Conservation (phyloP, 2,113 vertebrate species). For the Chamaetylas fuelleborni region DNA sequence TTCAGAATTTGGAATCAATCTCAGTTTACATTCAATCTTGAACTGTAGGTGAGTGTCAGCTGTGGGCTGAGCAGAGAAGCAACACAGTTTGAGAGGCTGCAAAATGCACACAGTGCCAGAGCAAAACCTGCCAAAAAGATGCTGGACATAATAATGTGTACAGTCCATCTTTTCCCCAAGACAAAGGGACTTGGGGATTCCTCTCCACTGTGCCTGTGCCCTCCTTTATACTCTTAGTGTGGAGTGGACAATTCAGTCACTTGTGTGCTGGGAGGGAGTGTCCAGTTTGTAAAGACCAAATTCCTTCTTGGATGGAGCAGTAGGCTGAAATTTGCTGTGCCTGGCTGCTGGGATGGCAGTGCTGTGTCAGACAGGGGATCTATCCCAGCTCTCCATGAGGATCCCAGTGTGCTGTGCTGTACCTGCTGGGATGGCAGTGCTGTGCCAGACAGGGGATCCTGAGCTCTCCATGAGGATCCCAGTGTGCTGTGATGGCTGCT, state of each 20-base stretch:
- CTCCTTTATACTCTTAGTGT: background rate
- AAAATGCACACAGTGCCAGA: background rate
- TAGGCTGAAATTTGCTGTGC: background rate
- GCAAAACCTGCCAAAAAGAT: background rate
- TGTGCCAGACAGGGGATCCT: too few relatives aligned
- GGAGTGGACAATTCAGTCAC: background rate
- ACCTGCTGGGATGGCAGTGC: too few relatives aligned
- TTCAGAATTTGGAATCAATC: background rate
- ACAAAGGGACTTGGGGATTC: background rate
- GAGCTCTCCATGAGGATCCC: too few relatives aligned
- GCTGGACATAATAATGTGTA: background rate
- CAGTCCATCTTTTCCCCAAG: background rate
- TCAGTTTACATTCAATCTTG: background rate
- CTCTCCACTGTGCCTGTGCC: background rate
- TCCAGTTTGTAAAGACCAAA: too few relatives aligned
- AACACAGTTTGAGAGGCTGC: accelerated
- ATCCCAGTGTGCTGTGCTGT: too few relatives aligned
- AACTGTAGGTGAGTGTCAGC: background rate
- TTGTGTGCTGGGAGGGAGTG: background rate
- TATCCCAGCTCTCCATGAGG: background rate
- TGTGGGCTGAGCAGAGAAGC: background rate
- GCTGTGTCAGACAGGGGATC: too few relatives aligned
- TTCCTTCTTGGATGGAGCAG: background rate
- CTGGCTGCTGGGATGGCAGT: background rate
- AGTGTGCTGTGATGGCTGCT: too few relatives aligned